Evolutionary conservation across 2,113 vertebrate species (phyloP).

Genomic region (Bos indicus): DNA sequence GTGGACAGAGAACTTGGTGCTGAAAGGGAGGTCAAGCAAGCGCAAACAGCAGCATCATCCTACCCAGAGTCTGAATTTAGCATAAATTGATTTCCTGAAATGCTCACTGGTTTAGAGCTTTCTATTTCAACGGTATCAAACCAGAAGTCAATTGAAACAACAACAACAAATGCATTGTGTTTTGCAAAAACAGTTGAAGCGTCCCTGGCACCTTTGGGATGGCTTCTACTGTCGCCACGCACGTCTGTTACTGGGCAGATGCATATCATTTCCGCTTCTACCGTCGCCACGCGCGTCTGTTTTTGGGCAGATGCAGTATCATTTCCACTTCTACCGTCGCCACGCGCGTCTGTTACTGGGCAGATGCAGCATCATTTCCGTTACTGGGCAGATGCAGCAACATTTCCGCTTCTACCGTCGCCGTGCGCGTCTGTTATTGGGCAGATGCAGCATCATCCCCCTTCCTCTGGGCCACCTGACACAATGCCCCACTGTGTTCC

Average conservation of each 20-base stretch:
- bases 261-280: too few relatives aligned
- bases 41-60: fast-evolving
- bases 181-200: fast-evolving
- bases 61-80: fast-evolving
- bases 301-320: too few relatives aligned
- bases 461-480: fast-evolving
- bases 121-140: neutral
- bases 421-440: fast-evolving
- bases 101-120: fast-evolving
- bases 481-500: fast-evolving
- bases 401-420: fast-evolving
- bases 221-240: fast-evolving
- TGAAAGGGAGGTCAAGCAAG: fast-evolving
- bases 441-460: fast-evolving
- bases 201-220: fast-evolving
- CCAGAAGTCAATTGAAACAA: neutral
- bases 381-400: too few relatives aligned
- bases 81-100: fast-evolving
- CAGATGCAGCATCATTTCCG: too few relatives aligned
- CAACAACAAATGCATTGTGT: neutral
- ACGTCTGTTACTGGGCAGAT: fast-evolving
- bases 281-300: too few relatives aligned
- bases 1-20: fast-evolving
- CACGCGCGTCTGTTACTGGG: fast-evolving
- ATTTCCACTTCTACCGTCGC: fast-evolving